Evolutionary conservation across 2,888 invertebrate genomes (phyloP).

Genomic region (Acheta domesticus): DNA sequence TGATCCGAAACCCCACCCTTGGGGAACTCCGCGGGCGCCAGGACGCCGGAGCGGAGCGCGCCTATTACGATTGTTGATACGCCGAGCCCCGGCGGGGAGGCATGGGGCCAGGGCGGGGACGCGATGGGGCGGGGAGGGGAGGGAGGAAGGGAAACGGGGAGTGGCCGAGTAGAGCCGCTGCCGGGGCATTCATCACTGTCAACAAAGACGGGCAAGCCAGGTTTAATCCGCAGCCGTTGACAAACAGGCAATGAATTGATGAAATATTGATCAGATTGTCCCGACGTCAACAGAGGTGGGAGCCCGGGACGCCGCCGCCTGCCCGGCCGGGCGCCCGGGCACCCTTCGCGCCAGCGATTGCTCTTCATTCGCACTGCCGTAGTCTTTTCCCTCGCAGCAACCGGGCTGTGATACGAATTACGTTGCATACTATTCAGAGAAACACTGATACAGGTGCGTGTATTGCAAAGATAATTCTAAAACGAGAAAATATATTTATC

Average conservation of each 20-base stretch:
- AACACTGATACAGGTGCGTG: no score
- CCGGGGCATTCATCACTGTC: neutral
- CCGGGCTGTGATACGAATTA: no score
- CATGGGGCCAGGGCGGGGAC: neutral
- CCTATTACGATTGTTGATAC: constrained; percentile 18
- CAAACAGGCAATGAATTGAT: constrained; percentile 18
- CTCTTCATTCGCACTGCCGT: no score
- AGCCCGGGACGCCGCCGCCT: neutral
- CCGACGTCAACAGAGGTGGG: constrained; percentile 4
- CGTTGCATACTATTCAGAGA: no score
- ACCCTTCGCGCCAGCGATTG: no score
- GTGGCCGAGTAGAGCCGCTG: neutral
- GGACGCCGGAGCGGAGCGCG: neutral
- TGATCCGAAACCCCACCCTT: no score
- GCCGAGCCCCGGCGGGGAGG: neutral
- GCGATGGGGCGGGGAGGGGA: neutral
- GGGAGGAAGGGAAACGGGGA: neutral
- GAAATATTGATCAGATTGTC: constrained; percentile 18
- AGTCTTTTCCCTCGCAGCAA: no score
- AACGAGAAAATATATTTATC: no score
- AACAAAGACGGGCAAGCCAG: neutral
- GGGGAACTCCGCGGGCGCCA: no score
- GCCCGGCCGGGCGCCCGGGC: no score
- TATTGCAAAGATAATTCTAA: no score
- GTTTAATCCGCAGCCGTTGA: constrained; percentile 18